Conservation (phyloP, 2,797 vertebrate species). For the Chrysocyon brachyurus region DNA sequence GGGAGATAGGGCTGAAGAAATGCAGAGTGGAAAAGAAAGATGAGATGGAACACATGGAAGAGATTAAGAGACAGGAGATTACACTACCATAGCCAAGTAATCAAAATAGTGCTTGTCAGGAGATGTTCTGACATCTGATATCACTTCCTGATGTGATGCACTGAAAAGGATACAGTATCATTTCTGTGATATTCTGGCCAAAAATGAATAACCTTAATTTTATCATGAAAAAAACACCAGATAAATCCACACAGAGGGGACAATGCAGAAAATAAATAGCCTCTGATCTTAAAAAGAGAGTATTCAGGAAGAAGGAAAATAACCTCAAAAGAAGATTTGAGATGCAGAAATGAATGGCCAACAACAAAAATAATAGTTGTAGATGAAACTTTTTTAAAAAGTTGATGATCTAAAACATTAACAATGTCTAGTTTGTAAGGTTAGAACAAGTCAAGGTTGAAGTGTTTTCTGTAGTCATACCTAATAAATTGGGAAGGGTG, state of each 20-base stretch:
- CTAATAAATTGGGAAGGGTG: background rate
- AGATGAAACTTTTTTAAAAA: background rate
- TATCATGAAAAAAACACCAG: background rate
- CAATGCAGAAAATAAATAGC: background rate
- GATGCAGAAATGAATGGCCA: background rate
- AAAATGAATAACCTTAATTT: background rate
- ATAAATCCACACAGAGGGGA: background rate
- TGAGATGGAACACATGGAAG: background rate
- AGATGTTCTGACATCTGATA: background rate
- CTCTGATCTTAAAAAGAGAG: background rate
- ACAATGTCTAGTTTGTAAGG: background rate
- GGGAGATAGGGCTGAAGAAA: background rate
- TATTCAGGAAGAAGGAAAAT: slow-evolving; percentile 23
- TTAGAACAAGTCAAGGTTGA: background rate
- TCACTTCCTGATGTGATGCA: background rate
- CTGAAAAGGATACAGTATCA: background rate
- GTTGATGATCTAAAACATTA: background rate
- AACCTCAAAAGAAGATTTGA: background rate
- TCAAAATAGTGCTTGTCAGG: background rate
- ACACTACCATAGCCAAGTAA: background rate
- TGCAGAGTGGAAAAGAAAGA: background rate
- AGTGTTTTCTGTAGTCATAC: background rate
- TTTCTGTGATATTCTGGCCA: background rate
- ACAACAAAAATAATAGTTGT: background rate
- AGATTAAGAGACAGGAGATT: background rate